Conservation (phyloP, 2,113 vertebrate species). For the Myotis yumanensis region DNA sequence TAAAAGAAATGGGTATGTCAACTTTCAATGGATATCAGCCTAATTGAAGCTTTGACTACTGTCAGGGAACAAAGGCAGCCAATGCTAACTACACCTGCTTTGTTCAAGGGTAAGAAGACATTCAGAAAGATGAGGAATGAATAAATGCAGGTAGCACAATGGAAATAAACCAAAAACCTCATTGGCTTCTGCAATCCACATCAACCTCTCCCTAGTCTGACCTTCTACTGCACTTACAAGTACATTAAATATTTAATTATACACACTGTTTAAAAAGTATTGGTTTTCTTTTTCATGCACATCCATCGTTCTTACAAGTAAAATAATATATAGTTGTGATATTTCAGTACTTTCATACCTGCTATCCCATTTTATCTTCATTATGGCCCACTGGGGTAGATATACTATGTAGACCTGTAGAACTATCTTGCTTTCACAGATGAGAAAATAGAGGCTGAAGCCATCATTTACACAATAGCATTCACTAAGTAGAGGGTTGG, state of each 20-base stretch:
- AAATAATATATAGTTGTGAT: background rate
- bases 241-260: background rate
- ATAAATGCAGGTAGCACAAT: background rate
- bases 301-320: background rate
- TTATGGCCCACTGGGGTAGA: background rate
- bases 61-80: conserved; percentile 81
- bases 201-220: background rate
- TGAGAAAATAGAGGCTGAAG: background rate
- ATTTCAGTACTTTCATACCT: background rate
- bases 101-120: conserved; percentile 84
- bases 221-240: background rate
- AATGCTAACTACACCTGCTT: conserved; percentile 73
- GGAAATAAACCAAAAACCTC: conserved; percentile 18
- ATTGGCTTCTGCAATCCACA: background rate
- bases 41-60: conserved; percentile 86
- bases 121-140: conserved; percentile 65
- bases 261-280: background rate
- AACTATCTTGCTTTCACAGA: background rate
- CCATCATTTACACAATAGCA: background rate
- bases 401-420: background rate
- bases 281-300: background rate
- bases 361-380: background rate
- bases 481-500: background rate
- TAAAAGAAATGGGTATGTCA: conserved; percentile 86
- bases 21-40: conserved; percentile 80